Evolutionary conservation across 2,888 invertebrate species (phyloP), one percentile per base, ranked within the genome.

Genomic region (Parasteatoda lunata): DNA sequence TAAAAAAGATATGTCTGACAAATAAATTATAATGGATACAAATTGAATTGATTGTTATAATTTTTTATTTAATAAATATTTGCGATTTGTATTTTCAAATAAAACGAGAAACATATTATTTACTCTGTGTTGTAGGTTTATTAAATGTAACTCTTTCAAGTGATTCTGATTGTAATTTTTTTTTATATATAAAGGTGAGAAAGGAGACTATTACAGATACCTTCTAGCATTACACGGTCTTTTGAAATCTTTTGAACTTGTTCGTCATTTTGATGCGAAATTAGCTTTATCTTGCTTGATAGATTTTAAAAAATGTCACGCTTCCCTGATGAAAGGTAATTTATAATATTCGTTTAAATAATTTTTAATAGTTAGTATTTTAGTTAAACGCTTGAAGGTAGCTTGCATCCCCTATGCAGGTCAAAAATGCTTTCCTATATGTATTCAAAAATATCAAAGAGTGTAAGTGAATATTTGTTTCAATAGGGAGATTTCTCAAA

Each of bases 171-270:
- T n/a, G n/a, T 8, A 30, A n/a, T 30, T 15, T 65, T 66, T 7
- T 72, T 11, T 5, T 45, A n/a, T 6, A 45, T 48, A 52, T 11
- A 15, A 11, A 75, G 68, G 75, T 11, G 47, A 45, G n/a, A 64
- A 15, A 75, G 45, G 75, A 65, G 47, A 69, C 11, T 59, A 76
- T 65, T 80, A 80, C 30, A 71, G 4, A 30, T 47, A 76, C 47
- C 85, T 85, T 3, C 48, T 85, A 15, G 47, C 13, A 54, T 48
- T 80, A 8, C 85, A 80, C 80, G 85, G 85, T 49, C 65, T 85
- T 48, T 71, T 85, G n/a, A 85, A 85, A 59, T 80, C 85, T 71
- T 13, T 85, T 47, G 70, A 85, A 11, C 71, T 13, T n/a, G 52
- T 85, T 48, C 69, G 77, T 80, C 66, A 80, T 8, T 85, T 77